Evolutionary conservation across 1,140 invertebrate species (phyloP).

Genomic region (Xylocopa sonorina): DNA sequence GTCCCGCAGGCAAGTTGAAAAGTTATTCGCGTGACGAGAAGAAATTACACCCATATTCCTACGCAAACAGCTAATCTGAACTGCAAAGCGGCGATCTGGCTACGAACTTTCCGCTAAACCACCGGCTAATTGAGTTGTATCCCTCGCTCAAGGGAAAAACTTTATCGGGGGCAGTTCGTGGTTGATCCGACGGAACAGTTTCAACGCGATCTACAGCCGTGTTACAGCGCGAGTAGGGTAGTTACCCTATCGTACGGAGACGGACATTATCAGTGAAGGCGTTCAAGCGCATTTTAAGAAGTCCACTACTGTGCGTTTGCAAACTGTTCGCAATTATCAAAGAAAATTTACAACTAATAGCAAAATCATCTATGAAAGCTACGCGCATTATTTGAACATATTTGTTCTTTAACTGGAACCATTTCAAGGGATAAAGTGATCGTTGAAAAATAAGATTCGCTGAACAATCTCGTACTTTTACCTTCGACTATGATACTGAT

Average conservation of each 20-base stretch:
- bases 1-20: slow-evolving; percentile 10
- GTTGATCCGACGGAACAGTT: slow-evolving; percentile 42
- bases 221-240: background rate
- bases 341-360: too few relatives aligned
- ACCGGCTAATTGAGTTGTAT: slow-evolving; percentile 50
- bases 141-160: slow-evolving; percentile 25
- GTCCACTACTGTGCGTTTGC: background rate
- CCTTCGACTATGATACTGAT: too few relatives aligned
- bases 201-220: background rate
- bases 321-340: background rate
- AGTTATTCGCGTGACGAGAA: slow-evolving; percentile 44
- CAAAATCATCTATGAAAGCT: too few relatives aligned
- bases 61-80: slow-evolving; percentile 46
- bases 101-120: slow-evolving; percentile 43
- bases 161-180: slow-evolving; percentile 38
- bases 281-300: background rate
- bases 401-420: too few relatives aligned
- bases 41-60: slow-evolving; percentile 42
- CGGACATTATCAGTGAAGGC: too few relatives aligned
- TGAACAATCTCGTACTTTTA: too few relatives aligned
- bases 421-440: too few relatives aligned
- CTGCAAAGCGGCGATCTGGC: slow-evolving; percentile 50
- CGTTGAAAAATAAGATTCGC: background rate
- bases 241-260: background rate
- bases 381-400: too few relatives aligned